Conservation (phyloP, 23 tunicate genomes). For the Ascidia mentula region DNA sequence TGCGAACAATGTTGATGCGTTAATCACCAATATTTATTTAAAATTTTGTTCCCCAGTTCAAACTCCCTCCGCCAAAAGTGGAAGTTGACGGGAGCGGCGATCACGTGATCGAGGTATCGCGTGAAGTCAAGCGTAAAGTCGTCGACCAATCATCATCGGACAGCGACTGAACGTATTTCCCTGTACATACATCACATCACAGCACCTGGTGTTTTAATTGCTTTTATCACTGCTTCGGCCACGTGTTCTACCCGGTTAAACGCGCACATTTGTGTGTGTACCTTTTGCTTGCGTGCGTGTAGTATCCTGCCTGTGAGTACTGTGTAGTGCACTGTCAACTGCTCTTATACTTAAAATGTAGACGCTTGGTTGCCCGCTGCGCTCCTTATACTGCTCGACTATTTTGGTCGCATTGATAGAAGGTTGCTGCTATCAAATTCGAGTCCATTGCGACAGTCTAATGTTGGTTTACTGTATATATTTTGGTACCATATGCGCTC, state of each 20-base stretch:
- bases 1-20: too few relatives aligned
- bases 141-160: slow-evolving; percentile 19
- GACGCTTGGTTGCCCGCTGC: slow-evolving; percentile 10
- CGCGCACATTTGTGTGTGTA: background rate
- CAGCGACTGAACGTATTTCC: slow-evolving; percentile 11
- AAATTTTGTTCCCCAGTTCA: slow-evolving; percentile 16
- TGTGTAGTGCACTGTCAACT: slow-evolving; percentile 7
- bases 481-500: too few relatives aligned
- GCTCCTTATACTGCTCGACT: too few relatives aligned
- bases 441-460: too few relatives aligned
- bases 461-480: too few relatives aligned
- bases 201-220: too few relatives aligned
- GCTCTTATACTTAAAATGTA: background rate
- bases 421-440: too few relatives aligned
- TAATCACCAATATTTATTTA: too few relatives aligned
- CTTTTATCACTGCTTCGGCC: too few relatives aligned
- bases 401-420: too few relatives aligned
- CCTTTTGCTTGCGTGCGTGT: background rate
- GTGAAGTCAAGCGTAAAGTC: slow-evolving; percentile 28
- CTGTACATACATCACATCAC: too few relatives aligned
- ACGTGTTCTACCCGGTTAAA: too few relatives aligned
- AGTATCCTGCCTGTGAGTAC: background rate
- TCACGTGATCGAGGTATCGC: slow-evolving; percentile 36
- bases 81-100: slow-evolving; percentile 25
- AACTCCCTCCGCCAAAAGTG: slow-evolving; percentile 29